Evolutionary conservation across 2,113 vertebrate genomes (phyloP), one percentile per base, ranked within the genome.

Genomic region (Leptobrachium leishanense): DNA sequence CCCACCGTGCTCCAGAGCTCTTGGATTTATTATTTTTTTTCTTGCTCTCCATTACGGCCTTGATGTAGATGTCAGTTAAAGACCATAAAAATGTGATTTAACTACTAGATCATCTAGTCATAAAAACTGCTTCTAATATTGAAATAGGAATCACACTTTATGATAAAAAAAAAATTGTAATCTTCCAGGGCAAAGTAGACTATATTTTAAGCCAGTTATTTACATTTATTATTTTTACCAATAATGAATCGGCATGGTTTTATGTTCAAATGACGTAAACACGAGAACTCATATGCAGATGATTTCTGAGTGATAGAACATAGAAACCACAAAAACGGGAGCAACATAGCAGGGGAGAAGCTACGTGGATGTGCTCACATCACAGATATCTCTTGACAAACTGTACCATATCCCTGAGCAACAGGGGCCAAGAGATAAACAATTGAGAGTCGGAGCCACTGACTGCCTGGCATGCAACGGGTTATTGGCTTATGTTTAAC

Each of bases 81-180:
- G 75, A n/a, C 65, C 41, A 69, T 69, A 68, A 68, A 11, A 13
- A 39, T 46, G 43, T 44, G 66, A 69, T 72, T 66, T 66, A 77
- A 77, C 42, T n/a, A 13, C 68, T 13, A 9, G 43, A 63, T 71
- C 41, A 31, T 64, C 40, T 42, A 11, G 31, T 40, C 46, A 54
- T 42, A 72, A 79, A 73, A 79, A 39, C 46, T 54, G 42, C 53
- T 12, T 73, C 44, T 6, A 55, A 64, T 20, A 53, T 43, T 66
- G 50, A 66, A 65, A 40, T 39, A 76, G 53, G 40, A 68, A 67
- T 54, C 50, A 54, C 15, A 43, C 12, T 6, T 13, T 43, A 43
- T 5, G 11, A 11, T 3, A 31, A 31, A n/a, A n/a, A n/a, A n/a
- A n/a, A n/a, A n/a, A n/a, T 31, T 31, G 0, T 31, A 31, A 31